Evolutionary conservation across 2,113 vertebrate species (phyloP).

Genomic region (Clarias magur): DNA sequence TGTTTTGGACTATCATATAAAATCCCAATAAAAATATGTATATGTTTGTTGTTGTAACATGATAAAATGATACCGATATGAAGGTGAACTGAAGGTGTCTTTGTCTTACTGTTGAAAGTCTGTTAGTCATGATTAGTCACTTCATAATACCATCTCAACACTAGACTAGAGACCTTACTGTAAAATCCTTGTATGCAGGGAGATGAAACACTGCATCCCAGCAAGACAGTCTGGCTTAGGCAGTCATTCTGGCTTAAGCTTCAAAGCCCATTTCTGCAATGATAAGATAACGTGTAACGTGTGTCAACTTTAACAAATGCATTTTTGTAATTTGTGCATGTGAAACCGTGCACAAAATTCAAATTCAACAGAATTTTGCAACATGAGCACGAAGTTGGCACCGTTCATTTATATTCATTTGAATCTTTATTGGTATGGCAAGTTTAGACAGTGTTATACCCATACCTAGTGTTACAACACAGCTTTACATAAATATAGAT

Average conservation of each 20-base stretch:
- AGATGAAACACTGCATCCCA: not conserved
- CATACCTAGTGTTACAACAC: not conserved
- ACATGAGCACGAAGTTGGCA: not conserved
- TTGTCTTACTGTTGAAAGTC: not conserved
- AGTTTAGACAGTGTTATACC: not conserved
- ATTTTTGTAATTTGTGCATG: too few species aligned
- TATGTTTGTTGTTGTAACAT: too few species aligned
- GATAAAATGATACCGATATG: not conserved
- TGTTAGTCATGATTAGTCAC: not conserved
- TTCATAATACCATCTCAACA: not conserved
- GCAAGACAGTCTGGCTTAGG: not conserved
- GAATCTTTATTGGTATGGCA: not conserved
- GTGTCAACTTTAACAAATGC: not conserved
- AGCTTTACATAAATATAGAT: not conserved
- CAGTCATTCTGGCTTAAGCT: too few species aligned
- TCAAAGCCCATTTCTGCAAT: too few species aligned
- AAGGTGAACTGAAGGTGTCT: not conserved
- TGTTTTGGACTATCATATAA: too few species aligned
- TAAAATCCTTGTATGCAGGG: not conserved
- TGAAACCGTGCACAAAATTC: too few species aligned
- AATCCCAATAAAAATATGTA: too few species aligned
- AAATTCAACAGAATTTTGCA: too few species aligned
- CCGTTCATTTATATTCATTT: not conserved
- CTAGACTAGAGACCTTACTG: not conserved
- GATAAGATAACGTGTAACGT: too few species aligned